Evolutionary conservation across 2,888 invertebrate species (phyloP), one percentile per base, ranked within the genome.

Genomic region (Zygothrica quintamaculata): DNA sequence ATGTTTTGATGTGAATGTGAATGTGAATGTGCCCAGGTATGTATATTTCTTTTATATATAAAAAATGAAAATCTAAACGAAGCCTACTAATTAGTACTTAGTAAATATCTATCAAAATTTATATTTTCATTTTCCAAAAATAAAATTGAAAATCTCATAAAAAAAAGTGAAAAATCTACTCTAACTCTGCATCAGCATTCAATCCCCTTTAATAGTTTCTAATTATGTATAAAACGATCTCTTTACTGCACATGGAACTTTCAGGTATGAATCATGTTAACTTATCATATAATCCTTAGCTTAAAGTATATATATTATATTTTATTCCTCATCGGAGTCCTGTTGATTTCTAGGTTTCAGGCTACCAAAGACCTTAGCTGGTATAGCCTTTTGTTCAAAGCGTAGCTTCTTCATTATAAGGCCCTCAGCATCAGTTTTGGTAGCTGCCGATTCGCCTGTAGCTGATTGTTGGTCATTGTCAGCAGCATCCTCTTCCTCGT

Each of bases 281-380:
- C 18, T 22, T 22, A 22, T 5, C 2, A 22, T 22, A 22, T 22
- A 22, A 22, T 22, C 18, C 18, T 22, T 3, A 22, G 5, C 34
- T 4, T n/a, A n/a, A n/a, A 34, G 5, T 16, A n/a, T n/a, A n/a
- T n/a, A n/a, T n/a, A n/a, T n/a, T 13, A 34, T 12, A 34, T 34
- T 13, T 65, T 51, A 77, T 13, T 87, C 88, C n/a, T 88, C 89
- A n/a, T 88, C 88, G 9, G 87, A 87, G 18, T 88, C 88, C 8
- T 69, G 69, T 1, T 74, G 68, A n/a, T 68, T 84, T 29, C 39
- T 53, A 13, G 88, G 87, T 46, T 89, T 90, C 77, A 97, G 92
- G 73, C 96, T 94, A 62, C 98, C 98, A 92, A 98, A 99, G 1
- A 99, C 97, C 91, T 98, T 95, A 39, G 95, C 93, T 29, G 99